Conservation (phyloP, 2,888 invertebrate genomes). For the Cremastinae sp. region DNA sequence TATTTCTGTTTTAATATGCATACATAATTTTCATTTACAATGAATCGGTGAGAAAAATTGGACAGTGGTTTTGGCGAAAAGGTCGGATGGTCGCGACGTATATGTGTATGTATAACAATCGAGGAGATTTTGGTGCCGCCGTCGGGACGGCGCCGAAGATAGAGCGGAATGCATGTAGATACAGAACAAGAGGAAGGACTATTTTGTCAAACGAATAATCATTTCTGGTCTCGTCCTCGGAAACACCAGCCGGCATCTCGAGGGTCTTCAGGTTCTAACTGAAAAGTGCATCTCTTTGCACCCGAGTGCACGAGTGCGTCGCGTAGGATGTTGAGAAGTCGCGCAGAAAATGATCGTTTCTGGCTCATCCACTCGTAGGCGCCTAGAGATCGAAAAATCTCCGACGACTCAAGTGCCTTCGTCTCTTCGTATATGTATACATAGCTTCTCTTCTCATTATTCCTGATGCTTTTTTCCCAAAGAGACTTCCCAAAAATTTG, state of each 20-base stretch:
- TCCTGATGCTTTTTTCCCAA: slow-evolving; percentile 13
- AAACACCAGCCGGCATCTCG: neutral
- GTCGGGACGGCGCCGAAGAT: slow-evolving; percentile 41
- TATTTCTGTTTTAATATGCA: no score
- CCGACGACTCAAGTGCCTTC: slow-evolving; percentile 48
- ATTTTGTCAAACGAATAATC: neutral
- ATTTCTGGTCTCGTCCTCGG: no score
- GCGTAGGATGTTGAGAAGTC: slow-evolving; percentile 10
- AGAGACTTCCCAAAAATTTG: slow-evolving; percentile 7
- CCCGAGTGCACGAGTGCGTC: slow-evolving; percentile 9
- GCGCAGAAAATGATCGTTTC: slow-evolving; percentile 31
- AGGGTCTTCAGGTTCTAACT: slow-evolving; percentile 13
- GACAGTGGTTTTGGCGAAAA: no score
- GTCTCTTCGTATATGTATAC: slow-evolving; percentile 21
- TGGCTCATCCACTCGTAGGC: slow-evolving; percentile 52
- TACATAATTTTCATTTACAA: no score
- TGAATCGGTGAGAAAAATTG: no score
- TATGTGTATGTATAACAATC: neutral
- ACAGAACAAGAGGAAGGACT: no score
- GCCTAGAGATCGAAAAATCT: slow-evolving; percentile 46
- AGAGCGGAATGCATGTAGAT: neutral
- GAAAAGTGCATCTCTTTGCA: slow-evolving; percentile 4
- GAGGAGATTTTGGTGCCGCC: slow-evolving; percentile 16
- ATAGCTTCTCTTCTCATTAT: slow-evolving; percentile 31
- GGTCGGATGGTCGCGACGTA: no score